Evolutionary conservation across 92 coral and sea anemone genomes (phyloP).

Genomic region (Epizoanthus rinbou): DNA sequence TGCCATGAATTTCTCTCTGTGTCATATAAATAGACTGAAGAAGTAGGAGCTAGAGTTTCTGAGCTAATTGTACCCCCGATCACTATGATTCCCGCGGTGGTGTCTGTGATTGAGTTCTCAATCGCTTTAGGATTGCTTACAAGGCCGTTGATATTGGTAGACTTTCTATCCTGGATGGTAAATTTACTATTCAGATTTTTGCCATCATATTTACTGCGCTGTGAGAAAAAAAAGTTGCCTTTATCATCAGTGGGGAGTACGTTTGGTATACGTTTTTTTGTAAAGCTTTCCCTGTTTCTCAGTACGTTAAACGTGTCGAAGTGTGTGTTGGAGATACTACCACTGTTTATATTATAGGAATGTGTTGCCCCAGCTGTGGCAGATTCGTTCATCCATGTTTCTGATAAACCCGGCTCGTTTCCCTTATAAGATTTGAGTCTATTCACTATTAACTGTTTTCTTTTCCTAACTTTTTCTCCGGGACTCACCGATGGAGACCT

Average conservation of each 20-base stretch:
- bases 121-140: not conserved
- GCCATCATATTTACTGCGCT: not conserved
- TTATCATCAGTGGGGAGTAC: not conserved
- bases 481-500: not conserved
- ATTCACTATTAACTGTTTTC: not conserved
- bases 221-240: not conserved
- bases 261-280: not conserved
- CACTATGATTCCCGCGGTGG: not conserved
- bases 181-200: not conserved
- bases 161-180: not conserved
- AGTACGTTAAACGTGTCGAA: not conserved
- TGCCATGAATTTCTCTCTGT: slow-evolving; percentile 20
- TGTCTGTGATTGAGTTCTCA: not conserved
- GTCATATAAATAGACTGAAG: slow-evolving; percentile 25
- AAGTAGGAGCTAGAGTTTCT: not conserved
- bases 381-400: not conserved
- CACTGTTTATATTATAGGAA: not conserved
- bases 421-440: not conserved
- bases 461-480: not conserved
- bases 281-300: not conserved
- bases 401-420: not conserved
- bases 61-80: slow-evolving; percentile 26
- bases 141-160: not conserved
- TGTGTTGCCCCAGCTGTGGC: not conserved
- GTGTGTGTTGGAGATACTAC: not conserved